Percentiles rank a stretch among this genome's conserved stretches.
Evolutionary conservation across 2,113 vertebrate genomes (phyloP).

Genomic region (Natator depressus): DNA sequence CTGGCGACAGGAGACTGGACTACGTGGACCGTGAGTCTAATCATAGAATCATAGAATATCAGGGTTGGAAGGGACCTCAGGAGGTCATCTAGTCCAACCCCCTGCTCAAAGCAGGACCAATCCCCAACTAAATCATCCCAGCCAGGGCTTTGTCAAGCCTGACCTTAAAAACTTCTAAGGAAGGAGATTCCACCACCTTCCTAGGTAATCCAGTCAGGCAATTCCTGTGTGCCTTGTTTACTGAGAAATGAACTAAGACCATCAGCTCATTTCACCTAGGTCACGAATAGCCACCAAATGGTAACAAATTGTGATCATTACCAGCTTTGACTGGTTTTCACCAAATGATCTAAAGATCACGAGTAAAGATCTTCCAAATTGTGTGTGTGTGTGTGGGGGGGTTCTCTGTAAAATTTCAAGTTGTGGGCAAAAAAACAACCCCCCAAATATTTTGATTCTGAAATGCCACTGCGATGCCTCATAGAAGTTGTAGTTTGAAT

Average conservation of each 20-base stretch:
- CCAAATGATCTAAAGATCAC: not conserved
- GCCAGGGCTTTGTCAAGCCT: no score
- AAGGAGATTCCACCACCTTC: no score
- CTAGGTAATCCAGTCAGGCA: not conserved
- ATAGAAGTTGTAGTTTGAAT: not conserved
- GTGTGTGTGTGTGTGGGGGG: no score
- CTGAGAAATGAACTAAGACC: not conserved
- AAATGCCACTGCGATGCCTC: not conserved
- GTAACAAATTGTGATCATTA: not conserved
- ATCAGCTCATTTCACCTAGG: rapidly evolving
- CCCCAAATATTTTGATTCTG: not conserved
- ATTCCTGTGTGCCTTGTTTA: not conserved
- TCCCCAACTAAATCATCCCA: no score
- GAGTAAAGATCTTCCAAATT: not conserved
- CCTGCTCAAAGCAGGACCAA: no score
- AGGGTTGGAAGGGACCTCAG: no score
- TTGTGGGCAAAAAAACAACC: not conserved
- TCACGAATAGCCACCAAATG: not conserved
- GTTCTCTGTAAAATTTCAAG: not conserved
- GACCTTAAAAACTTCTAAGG: no score
- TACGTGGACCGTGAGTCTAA: not conserved
- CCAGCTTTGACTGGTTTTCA: not conserved
- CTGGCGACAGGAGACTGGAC: rapidly evolving
- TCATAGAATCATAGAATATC: no score
- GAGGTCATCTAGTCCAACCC: no score